phyloP scores from a whole-genome alignment of 2,113 vertebrate species.

The Xiphophorus couchianus region DNA sequence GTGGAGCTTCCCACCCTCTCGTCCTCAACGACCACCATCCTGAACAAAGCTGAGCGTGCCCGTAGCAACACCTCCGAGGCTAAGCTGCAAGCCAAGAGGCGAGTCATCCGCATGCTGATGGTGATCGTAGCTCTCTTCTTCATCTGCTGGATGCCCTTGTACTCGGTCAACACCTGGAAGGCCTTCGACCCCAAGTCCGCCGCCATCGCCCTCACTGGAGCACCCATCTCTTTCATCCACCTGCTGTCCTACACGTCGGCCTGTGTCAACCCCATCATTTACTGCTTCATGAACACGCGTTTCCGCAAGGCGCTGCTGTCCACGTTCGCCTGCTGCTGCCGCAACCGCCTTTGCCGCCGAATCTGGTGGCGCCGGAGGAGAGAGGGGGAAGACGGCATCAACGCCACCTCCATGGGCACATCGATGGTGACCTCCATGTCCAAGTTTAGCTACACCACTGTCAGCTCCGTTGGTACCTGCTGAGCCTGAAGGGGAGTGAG shows the following conservation, averaged over 20 bases:
- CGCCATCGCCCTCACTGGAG: conserved; percentile 80
- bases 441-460: conserved; percentile 91
- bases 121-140: conserved; percentile 94
- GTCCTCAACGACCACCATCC: not conserved
- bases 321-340: conserved; percentile 83
- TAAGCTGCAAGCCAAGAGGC: conserved; percentile 90
- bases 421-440: conserved; percentile 87
- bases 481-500: conserved; percentile 47
- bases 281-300: conserved; percentile 98
- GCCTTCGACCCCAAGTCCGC: conserved; percentile 85
- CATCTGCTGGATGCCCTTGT: conserved; percentile 94
- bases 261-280: conserved; percentile 93
- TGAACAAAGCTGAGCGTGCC: conserved; percentile 53
- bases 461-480: conserved; percentile 85
- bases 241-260: conserved; percentile 89
- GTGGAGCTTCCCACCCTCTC: conserved; percentile 87
- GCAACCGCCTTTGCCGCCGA: conserved; percentile 55
- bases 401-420: conserved; percentile 70
- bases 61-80: conserved; percentile 85
- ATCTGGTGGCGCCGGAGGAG: conserved; percentile 42
- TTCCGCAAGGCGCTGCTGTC: conserved; percentile 88
- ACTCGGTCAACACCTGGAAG: conserved; percentile 91
- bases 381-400: conserved; percentile 75
- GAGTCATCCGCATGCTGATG: conserved; percentile 93
- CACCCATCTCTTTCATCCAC: conserved; percentile 96